phyloP scores from a whole-genome alignment of 2,113 vertebrate species.

The Hemiprocne comata region DNA sequence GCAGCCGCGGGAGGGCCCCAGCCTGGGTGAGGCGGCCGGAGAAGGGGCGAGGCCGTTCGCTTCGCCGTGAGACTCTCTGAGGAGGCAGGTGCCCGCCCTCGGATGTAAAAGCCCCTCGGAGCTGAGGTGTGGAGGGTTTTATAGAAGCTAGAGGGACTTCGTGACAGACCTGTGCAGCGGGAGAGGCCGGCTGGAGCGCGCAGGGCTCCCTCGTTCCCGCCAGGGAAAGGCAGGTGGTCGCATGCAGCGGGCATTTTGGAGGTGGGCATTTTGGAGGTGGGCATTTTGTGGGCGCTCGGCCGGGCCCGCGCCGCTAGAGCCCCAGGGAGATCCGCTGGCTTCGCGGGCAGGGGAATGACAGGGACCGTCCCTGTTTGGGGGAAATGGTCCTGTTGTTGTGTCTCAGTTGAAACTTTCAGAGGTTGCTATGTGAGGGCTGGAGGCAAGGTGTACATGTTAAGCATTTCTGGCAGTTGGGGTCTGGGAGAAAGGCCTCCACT shows the following conservation, averaged over 20 bases:
- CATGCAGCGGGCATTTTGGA: accelerated
- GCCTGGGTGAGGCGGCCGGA: accelerated
- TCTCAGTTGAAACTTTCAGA: accelerated
- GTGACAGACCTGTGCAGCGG: too few species aligned
- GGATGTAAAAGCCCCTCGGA: neutral
- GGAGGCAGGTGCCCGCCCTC: accelerated
- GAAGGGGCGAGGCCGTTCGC: accelerated
- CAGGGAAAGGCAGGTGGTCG: neutral
- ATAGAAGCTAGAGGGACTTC: accelerated
- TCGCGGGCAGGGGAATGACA: too few species aligned
- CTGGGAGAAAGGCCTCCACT: accelerated
- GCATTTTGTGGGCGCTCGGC: too few species aligned
- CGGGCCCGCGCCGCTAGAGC: too few species aligned
- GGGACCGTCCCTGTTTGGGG: too few species aligned
- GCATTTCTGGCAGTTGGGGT: accelerated
- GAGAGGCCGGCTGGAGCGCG: accelerated
- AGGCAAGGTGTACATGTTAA: neutral
- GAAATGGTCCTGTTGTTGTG: accelerated
- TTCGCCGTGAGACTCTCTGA: accelerated
- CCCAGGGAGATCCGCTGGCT: too few species aligned
- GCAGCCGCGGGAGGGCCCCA: accelerated
- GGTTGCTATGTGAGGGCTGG: accelerated
- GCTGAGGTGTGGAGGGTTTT: accelerated
- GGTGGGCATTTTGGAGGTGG: too few species aligned
- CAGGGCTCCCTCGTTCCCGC: neutral